Base-by-base conservation (phyloP, 2,113 vertebrate species). In the Brachyhypopomus gauderio region DNA sequence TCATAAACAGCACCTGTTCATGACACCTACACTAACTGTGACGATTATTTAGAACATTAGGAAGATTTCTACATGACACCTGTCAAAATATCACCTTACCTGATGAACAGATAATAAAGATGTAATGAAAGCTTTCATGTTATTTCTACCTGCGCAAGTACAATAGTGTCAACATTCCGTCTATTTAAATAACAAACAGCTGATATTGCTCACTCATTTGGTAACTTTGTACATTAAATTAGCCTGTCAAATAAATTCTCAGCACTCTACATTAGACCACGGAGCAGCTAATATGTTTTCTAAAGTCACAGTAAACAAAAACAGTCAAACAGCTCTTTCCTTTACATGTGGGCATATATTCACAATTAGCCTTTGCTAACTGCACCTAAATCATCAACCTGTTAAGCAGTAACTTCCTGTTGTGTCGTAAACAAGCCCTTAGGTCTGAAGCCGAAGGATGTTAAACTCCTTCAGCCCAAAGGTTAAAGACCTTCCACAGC, bases 401-500 rank as follows among this genome's bases (percentile, higher is more conserved):
- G 8, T 52, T 58, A 17, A 75, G 78, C 19, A 27, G 52, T 58
- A 8, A 79, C 60, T 30, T 72, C 17, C 58, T 23, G 72, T 17
- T 22, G 52, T 58, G 17, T 17, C 14, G 25, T 22, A 20, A 59
- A 52, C 34, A 55, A 41, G 30, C 45, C 45, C 45, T 52, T 14
- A 11, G 45, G 45, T 52, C 45, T 52, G 9, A 11, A 52, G 45
- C 1, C 9, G 41, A 41, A 41, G 41, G 41, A 41, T 6, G 45
- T 12, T 22, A 74, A 67, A 75, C 30, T 55, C 72, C 79, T 59
- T 75, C 22, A 67, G 27, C 16, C 45, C 34, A 75, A 25, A 58
- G 66, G 71, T 38, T 48, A 38, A 64, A 56, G 67, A 36, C 56
- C 73, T 64, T 82, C 73, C 60, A 52, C 60, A 81, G 79, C 70